Conservation (phyloP, 2,888 invertebrate species). For the Yponomeuta malinellus region DNA sequence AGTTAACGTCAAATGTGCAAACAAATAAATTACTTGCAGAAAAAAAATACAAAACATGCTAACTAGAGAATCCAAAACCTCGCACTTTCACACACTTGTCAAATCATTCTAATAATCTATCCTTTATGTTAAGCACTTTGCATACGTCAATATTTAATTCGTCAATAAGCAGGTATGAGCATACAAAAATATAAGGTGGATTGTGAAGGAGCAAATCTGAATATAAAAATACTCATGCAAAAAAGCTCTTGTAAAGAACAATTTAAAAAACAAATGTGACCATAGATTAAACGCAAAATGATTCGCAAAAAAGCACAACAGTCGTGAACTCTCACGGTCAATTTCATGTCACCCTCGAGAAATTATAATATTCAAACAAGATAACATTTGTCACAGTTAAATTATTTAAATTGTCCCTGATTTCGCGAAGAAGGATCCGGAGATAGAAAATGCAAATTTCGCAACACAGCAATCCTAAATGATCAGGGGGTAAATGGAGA, state of each 20-base stretch:
- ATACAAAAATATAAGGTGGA: conserved; percentile 25
- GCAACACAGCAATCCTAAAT: conserved; percentile 46
- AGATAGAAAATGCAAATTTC: conserved; percentile 49
- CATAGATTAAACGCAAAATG: conserved; percentile 25
- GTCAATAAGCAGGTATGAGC: conserved; percentile 30
- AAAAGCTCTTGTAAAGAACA: conserved; percentile 8
- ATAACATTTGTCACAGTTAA: conserved; percentile 55
- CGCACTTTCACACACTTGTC: conserved; percentile 15
- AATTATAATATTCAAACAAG: conserved; percentile 48
- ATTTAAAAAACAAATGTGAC: conserved; percentile 15
- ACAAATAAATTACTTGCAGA: background rate
- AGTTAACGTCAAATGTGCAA: background rate
- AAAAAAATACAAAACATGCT: background rate
- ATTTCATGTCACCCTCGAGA: conserved; percentile 48
- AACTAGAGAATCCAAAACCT: conserved; percentile 4
- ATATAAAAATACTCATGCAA: background rate
- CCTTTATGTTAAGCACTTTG: conserved; percentile 29
- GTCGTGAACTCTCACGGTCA: conserved; percentile 49
- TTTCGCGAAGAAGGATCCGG: conserved; percentile 34
- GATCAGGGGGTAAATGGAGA: conserved; percentile 60
- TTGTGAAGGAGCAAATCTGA: background rate
- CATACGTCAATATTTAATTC: conserved; percentile 42
- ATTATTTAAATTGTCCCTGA: conserved; percentile 63
- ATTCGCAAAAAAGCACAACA: conserved; percentile 25
- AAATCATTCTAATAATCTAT: conserved; percentile 16